These are phyloP conservation scores for Neuroterus valhalla DNA, from an alignment of 1,140 invertebrate species.

Conservation along the genomic window DNA sequence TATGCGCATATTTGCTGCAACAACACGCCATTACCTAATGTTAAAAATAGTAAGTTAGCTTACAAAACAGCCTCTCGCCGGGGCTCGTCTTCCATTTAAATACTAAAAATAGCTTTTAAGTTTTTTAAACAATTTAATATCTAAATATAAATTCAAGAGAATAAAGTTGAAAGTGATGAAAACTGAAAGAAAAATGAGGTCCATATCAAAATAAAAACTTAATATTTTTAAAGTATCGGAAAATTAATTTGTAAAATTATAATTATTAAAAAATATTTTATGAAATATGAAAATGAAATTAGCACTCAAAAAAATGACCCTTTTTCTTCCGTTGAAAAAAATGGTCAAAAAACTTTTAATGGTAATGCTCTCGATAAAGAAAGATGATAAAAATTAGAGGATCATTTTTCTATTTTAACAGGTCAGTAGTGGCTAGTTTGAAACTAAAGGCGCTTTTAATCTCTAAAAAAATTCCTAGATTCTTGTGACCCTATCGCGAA, in stretches of 20 bases:
- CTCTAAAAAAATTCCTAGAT: not conserved
- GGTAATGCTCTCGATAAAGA: too few relatives aligned
- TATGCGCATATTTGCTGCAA: not conserved
- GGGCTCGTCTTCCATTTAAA: conserved; percentile 10
- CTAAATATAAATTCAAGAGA: not conserved
- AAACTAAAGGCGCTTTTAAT: conserved; percentile 3
- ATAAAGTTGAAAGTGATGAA: not conserved
- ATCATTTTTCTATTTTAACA: not conserved
- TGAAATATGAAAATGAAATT: too few relatives aligned
- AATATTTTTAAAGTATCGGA: not conserved
- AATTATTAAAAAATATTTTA: not conserved
- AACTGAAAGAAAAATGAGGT: not conserved
- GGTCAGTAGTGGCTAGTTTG: not conserved
- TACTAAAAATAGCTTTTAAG: not conserved
- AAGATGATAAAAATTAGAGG: too few relatives aligned
- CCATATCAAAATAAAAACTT: not conserved
- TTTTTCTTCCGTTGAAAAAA: too few relatives aligned
- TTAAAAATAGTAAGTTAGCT: conserved; percentile 10
- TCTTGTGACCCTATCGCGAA: conserved; percentile 17
- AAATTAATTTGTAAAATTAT: not conserved
- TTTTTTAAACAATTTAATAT: conserved; percentile 1
- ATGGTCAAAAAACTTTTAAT: too few relatives aligned
- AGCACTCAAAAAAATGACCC: too few relatives aligned
- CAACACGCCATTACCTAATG: conserved; percentile 3
- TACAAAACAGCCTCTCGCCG: conserved; percentile 27